Conservation (phyloP, 2,113 vertebrate species). For the Proterorhinus semilunaris region DNA sequence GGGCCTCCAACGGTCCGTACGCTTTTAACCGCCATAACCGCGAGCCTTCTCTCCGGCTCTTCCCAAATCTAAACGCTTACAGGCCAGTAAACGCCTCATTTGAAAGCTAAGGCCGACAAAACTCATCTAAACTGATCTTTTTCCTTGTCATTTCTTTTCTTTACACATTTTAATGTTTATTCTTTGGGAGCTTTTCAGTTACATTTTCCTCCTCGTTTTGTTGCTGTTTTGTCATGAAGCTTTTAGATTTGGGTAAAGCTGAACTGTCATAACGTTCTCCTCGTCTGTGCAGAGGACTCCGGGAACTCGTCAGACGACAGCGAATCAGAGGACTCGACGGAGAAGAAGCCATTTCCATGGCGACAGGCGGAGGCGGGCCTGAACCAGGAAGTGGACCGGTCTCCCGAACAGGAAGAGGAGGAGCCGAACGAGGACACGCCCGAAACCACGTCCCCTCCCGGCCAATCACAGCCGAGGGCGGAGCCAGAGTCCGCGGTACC, state of each 20-base stretch:
- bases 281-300: conserved; percentile 64
- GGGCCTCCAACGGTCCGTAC: conserved; percentile 77
- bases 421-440: conserved; percentile 13
- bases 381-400: conserved; percentile 52
- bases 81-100: too few relatives aligned
- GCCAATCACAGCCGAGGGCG: conserved; percentile 46
- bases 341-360: conserved; percentile 76
- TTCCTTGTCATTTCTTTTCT: too few relatives aligned
- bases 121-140: too few relatives aligned
- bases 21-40: too few relatives aligned
- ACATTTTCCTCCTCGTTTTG: too few relatives aligned
- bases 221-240: too few relatives aligned
- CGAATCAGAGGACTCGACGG: conserved; percentile 70
- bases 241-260: neutral
- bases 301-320: conserved; percentile 80
- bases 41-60: neutral
- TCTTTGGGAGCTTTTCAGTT: too few relatives aligned
- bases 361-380: conserved; percentile 68
- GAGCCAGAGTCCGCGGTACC: conserved; percentile 24
- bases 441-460: neutral
- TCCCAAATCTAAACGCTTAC: neutral
- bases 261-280: neutral
- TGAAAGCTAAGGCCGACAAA: too few relatives aligned
- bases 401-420: conserved; percentile 58
- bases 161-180: too few relatives aligned